Base-by-base conservation (phyloP, 1,140 invertebrate species). In the Drosophila murphyi region DNA sequence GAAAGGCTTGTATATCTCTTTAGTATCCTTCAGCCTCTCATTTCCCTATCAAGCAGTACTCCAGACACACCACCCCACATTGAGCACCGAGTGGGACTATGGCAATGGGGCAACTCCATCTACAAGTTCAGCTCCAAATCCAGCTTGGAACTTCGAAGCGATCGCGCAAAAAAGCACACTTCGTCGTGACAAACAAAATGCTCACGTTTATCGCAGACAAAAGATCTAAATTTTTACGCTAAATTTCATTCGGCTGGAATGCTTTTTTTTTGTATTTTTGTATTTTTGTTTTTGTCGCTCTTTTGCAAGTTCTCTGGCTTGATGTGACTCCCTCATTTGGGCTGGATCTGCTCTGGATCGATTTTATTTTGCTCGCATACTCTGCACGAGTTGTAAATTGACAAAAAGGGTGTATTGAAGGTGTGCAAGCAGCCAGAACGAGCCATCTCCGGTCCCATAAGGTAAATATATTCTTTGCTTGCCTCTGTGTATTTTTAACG, bases 111-210 rank as follows among this genome's bases (percentile, higher is more conserved):
- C 37, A 50, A 28, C 45, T 72, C 7, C 39, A 37, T n/a, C 43
- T 52, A 41, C 50, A 54, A 64, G 51, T 74, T 72, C 61, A 74
- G 76, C 65, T 75, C 72, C 72, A 59, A 47, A 29, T 62, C 37
- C 48, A 62, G 63, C 29, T 57, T 20, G 12, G 35, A 31, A 71
- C 31, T 59, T 35, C 54, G 56, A 48, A 31, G 52, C 73, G 80
- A 85, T 88, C 85, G 82, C 85, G 83, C 85, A 83, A 88, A 87
- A 87, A 87, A 87, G 73, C 85, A 89, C 83, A 88, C 83, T 88
- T 88, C 83, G 85, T 89, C 83, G 83, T 88, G 83, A 89, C 83
- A 88, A 89, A 88, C 80, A 85, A 88, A 86, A 88, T 80, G 85
- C 85, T 89, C 83, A 88, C 85, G 85, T 85, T 88, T 88, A 89